Percentiles rank a stretch among this genome's conserved stretches.
Evolutionary conservation across 2,888 invertebrate species (phyloP).

Genomic region (Machimus atricapillus): DNA sequence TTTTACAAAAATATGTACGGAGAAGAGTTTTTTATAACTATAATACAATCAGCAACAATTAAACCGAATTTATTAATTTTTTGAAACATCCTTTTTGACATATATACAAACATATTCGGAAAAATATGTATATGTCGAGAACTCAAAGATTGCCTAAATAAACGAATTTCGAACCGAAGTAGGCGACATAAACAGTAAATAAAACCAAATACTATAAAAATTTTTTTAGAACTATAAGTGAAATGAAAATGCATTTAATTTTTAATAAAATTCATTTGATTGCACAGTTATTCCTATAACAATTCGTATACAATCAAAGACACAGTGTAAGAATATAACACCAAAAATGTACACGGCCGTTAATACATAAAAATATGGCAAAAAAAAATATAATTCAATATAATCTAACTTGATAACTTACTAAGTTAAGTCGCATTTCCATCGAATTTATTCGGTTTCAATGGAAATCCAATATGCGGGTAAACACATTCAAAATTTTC

Average conservation of each 20-base stretch:
- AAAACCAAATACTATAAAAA: not conserved
- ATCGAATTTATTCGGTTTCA: constrained; percentile 25
- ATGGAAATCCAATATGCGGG: constrained; percentile 1
- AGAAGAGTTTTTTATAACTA: not conserved
- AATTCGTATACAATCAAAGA: constrained; percentile 41
- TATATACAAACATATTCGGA: not conserved
- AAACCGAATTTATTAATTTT: not conserved
- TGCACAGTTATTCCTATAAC: not conserved
- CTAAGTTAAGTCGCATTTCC: not conserved
- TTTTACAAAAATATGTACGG: not conserved
- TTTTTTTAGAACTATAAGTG: not conserved
- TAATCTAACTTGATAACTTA: not conserved
- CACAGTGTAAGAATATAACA: constrained; percentile 48
- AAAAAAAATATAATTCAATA: constrained; percentile 20
- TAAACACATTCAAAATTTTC: not conserved
- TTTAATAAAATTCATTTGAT: not conserved
- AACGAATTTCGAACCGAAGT: not conserved
- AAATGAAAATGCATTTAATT: not conserved
- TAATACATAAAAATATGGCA: constrained; percentile 16
- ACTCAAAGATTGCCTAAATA: constrained; percentile 9
- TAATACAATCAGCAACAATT: not conserved
- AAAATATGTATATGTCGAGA: not conserved
- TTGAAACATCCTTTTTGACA: not conserved
- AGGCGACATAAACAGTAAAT: constrained; percentile 5
- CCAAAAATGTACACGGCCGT: constrained; percentile 43